phyloP scores from a whole-genome alignment of 2,888 invertebrate species.

The Melangyna quadrimaculata region DNA sequence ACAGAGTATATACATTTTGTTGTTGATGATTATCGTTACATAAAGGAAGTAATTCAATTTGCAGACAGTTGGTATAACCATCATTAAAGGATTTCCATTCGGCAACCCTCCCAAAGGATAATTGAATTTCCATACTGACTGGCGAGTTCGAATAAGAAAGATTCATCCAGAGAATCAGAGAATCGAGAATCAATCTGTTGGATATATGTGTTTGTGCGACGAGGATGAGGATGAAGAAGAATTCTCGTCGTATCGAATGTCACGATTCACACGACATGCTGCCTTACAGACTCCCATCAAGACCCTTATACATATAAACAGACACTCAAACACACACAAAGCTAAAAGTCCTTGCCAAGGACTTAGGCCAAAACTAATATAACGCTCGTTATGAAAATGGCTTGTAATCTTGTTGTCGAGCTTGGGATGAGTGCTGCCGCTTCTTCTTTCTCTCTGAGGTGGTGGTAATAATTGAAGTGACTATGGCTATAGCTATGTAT shows the following conservation, averaged over 20 bases:
- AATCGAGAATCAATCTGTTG: constrained; percentile 66
- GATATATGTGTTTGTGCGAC: constrained; percentile 13
- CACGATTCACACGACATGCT: constrained; percentile 39
- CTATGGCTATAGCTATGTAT: constrained; percentile 11
- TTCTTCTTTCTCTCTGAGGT: constrained; percentile 43
- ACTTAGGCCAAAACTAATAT: constrained; percentile 71
- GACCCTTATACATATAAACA: background rate
- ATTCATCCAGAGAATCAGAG: constrained; percentile 64
- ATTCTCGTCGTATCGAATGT: constrained; percentile 56
- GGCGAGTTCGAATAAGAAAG: constrained; percentile 55
- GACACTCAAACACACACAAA: background rate
- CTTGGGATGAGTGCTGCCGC: constrained; percentile 46
- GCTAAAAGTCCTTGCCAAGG: constrained; percentile 57
- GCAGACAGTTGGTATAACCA: constrained; percentile 81
- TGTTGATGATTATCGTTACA: constrained; percentile 73
- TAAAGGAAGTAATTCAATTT: constrained; percentile 81
- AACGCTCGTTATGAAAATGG: constrained; percentile 72
- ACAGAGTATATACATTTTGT: constrained; percentile 50
- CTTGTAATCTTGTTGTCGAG: constrained; percentile 67
- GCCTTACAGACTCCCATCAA: constrained; percentile 11
- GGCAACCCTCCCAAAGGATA: constrained; percentile 72
- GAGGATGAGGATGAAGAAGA: constrained; percentile 8
- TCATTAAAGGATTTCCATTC: constrained; percentile 80
- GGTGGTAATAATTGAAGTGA: constrained; percentile 66
- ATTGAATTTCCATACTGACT: constrained; percentile 73